Percentiles rank a stretch among this genome's conserved stretches.
phyloP scores from a whole-genome alignment of 2,888 invertebrate species.

The Campoplex capitator region DNA sequence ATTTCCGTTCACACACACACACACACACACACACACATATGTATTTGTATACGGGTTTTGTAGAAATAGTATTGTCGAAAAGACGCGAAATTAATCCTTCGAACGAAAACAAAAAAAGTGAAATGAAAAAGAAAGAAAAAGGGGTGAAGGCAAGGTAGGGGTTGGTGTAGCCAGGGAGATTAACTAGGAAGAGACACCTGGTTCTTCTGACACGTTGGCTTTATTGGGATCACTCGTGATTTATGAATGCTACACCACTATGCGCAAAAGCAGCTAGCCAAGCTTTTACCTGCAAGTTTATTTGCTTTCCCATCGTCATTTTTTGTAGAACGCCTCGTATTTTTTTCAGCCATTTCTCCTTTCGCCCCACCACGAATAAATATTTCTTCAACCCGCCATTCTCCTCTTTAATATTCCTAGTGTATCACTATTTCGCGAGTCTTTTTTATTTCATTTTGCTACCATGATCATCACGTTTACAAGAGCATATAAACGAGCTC shows the following conservation, averaged over 20 bases:
- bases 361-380: not conserved
- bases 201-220: conserved; percentile 67
- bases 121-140: conserved; percentile 32
- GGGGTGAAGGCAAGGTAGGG: conserved; percentile 13
- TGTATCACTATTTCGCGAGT: conserved; percentile 9
- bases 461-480: conserved; percentile 35
- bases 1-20: not conserved
- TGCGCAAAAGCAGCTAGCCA: conserved; percentile 13
- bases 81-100: conserved; percentile 62
- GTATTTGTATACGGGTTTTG: conserved; percentile 11
- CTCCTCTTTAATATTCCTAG: conserved; percentile 1
- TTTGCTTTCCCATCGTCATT: conserved; percentile 57
- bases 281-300: conserved; percentile 57
- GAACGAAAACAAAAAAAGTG: conserved; percentile 27
- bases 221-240: conserved; percentile 68
- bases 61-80: conserved; percentile 46
- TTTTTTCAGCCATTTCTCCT: conserved; percentile 10
- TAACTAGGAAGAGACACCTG: conserved; percentile 67
- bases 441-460: not conserved
- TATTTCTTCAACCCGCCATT: conserved; percentile 15
- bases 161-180: conserved; percentile 60
- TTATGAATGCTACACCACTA: conserved; percentile 59
- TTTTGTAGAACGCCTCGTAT: conserved; percentile 40
- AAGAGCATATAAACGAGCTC: conserved; percentile 11
- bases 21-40: no score